Conservation (phyloP, 2,888 invertebrate species). For the Heptascelio sp. region DNA sequence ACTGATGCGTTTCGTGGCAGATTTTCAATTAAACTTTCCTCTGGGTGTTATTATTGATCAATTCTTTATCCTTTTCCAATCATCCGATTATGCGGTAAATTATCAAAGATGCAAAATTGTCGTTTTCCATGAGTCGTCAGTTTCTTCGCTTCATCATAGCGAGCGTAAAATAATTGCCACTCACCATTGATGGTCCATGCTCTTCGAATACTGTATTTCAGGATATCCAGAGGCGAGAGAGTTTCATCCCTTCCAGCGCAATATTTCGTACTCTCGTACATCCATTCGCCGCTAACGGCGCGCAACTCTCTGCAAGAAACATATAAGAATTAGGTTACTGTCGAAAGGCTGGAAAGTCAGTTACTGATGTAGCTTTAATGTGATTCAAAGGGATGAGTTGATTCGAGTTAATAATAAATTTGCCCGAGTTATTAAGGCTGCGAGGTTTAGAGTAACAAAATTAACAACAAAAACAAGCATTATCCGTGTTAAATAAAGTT, state of each 20-base stretch:
- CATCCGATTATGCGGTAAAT: background rate
- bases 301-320: conserved; percentile 88
- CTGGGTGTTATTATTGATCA: too few relatives aligned
- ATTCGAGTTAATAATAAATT: background rate
- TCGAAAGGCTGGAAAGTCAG: conserved; percentile 66
- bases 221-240: conserved; percentile 88
- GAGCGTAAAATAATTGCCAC: conserved; percentile 11
- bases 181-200: conserved; percentile 92
- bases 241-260: conserved; percentile 85
- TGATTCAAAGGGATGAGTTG: conserved; percentile 24
- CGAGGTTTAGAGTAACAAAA: too few relatives aligned
- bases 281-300: conserved; percentile 90
- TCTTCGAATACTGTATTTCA: conserved; percentile 89
- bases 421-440: too few relatives aligned
- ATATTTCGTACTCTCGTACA: conserved; percentile 87
- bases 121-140: background rate
- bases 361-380: conserved; percentile 36
- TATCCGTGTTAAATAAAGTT: too few relatives aligned
- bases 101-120: background rate
- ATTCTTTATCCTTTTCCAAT: too few relatives aligned
- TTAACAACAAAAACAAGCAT: too few relatives aligned
- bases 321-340: conserved; percentile 62
- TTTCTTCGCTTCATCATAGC: conserved; percentile 20
- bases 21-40: too few relatives aligned
- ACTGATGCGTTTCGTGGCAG: too few relatives aligned